Base-by-base conservation (phyloP, 2,888 invertebrate genomes). In the Drosophila kanekoi region DNA sequence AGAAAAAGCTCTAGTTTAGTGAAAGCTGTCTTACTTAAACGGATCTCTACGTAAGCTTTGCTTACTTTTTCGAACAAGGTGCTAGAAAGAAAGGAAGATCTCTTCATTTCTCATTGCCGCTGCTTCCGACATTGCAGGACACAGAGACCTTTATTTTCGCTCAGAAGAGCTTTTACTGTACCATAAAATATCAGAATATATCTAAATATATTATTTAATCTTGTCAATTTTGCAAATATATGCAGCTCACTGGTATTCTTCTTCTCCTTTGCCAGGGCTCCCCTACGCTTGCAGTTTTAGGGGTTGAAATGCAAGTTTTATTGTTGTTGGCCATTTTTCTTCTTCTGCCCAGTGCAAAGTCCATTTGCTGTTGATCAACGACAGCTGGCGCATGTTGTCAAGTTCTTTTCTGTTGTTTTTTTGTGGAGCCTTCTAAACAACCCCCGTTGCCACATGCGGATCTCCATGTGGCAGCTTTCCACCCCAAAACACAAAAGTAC, bases 391-490 rank as follows among this genome's bases (percentile, higher is more conserved):
- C 53, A 61, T 28, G 35, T 32, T 54, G 13, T 33, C 23, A 40
- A 13, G 18, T 33, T 43, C 35, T 37, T 47, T 4, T 4, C 33
- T 20, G 6, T 8, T 28, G 28, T 28, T 28, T 6, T 28, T 38
- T 49, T 57, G 70, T 53, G 79, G 75, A 59, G 71, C 54, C 57
- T 23, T 59, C 56, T n/a, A 16, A 72, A 28, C 75, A 75, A 77
- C 79, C 79, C 79, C 79, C 72, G 45, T 65, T 20, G 43, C 9
- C 16, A 58, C 53, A 43, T 49, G 58, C 78, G 59, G 75, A 75
- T 77, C 75, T 79, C 58, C 59, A 51, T 52, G 65, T 18, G 53
- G 32, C 58, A 52, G 67, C 66, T 79, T 71, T 77, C 76, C 77
- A 77, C 79, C 77, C 79, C 79, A 71, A 67, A 38, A 38, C 16